Conservation (phyloP, 2,888 invertebrate genomes). For the Seira musarum region DNA sequence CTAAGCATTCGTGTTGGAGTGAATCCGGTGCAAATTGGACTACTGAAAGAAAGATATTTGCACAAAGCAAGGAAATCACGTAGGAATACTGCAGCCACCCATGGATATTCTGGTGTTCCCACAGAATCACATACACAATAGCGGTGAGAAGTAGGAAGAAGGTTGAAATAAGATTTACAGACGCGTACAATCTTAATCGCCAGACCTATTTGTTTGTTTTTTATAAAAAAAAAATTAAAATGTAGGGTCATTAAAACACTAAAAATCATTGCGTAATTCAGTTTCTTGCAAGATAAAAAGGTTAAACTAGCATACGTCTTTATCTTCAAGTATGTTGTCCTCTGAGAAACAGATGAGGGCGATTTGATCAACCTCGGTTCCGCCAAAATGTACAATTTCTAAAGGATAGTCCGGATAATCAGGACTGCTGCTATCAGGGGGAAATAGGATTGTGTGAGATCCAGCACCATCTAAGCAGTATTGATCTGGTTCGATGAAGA, state of each 20-base stretch:
- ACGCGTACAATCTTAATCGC: conserved; percentile 83
- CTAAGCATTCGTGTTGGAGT: conserved; percentile 57
- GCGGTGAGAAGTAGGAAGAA: conserved; percentile 85
- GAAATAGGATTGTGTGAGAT: conserved; percentile 49
- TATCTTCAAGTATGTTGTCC: conserved; percentile 48
- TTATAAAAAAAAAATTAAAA: conserved; percentile 8
- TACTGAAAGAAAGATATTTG: conserved; percentile 64
- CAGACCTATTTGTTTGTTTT: conserved; percentile 64
- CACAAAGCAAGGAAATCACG: conserved; percentile 64
- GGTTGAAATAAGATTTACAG: conserved; percentile 85
- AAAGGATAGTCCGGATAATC: conserved; percentile 58
- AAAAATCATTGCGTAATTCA: neutral
- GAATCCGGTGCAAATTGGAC: conserved; percentile 65
- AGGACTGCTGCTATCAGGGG: conserved; percentile 33
- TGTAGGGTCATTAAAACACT: neutral
- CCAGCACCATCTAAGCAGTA: conserved; percentile 73
- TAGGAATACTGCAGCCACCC: conserved; percentile 70
- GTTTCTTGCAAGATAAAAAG: no score
- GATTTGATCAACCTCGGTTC: conserved; percentile 64
- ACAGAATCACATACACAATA: conserved; percentile 67
- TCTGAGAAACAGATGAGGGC: conserved; percentile 66
- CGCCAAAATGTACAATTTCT: conserved; percentile 61
- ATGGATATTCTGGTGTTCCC: conserved; percentile 69
- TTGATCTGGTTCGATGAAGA: conserved; percentile 72
- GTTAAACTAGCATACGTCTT: conserved; percentile 48